Conservation (phyloP, 2,113 vertebrate genomes). For the Psittacara wagleri region DNA sequence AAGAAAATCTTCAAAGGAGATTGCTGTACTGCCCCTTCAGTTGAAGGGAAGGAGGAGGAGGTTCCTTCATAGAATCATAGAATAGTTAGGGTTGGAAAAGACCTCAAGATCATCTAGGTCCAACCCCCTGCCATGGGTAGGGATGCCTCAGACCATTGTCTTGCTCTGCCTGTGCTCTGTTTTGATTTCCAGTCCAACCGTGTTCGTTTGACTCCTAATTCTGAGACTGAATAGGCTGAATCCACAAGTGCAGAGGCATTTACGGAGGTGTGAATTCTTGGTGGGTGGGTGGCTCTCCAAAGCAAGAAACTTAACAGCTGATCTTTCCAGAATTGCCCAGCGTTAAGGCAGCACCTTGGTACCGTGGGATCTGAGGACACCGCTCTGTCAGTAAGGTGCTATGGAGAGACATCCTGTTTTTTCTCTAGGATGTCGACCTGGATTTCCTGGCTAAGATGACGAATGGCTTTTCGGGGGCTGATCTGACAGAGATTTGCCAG, state of each 20-base stretch:
- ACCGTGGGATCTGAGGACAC: background rate
- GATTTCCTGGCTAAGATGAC: constrained; percentile 98
- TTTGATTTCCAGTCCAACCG: background rate
- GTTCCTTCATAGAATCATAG: background rate
- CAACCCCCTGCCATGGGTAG: no score
- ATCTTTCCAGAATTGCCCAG: background rate
- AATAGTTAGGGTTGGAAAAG: background rate
- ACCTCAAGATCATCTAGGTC: no score
- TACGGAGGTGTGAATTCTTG: background rate
- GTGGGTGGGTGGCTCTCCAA: background rate
- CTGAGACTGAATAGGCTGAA: background rate
- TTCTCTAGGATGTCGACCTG: constrained; percentile 89
- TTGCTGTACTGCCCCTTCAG: background rate
- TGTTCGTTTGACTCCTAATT: background rate
- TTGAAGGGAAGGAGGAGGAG: background rate
- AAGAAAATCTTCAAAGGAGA: background rate
- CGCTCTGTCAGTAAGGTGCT: background rate
- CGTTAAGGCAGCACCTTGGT: background rate
- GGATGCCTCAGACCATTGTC: background rate
- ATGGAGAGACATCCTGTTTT: background rate
- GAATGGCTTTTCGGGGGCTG: constrained; percentile 96
- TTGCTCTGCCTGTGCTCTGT: background rate
- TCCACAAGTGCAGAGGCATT: background rate
- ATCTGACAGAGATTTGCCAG: constrained; percentile 97
- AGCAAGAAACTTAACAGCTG: background rate